phyloP scores from a whole-genome alignment of 2,888 invertebrate species.

The Cosmopolites sordidus region DNA sequence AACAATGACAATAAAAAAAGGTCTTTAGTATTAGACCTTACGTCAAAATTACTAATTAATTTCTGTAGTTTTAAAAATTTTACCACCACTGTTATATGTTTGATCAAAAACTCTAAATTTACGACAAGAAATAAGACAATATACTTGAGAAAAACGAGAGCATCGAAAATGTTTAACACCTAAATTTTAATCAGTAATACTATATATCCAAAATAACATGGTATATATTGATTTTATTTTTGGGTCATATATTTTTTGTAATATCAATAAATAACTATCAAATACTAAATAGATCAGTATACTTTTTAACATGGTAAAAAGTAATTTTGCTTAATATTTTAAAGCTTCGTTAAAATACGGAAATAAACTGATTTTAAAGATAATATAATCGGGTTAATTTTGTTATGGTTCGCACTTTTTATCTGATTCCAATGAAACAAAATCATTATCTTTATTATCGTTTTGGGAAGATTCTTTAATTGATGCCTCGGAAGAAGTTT shows the following conservation, averaged over 20 bases:
- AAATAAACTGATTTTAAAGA: too few relatives aligned
- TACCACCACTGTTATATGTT: neutral
- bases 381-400: neutral
- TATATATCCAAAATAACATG: too few relatives aligned
- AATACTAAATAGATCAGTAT: too few relatives aligned
- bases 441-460: constrained; percentile 6
- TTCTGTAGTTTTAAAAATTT: too few relatives aligned
- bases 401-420: constrained; percentile 4
- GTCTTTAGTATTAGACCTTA: too few relatives aligned
- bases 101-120: neutral
- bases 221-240: too few relatives aligned
- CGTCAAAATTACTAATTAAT: too few relatives aligned
- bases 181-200: neutral
- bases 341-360: too few relatives aligned
- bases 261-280: too few relatives aligned
- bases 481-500: constrained; percentile 36
- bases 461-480: constrained; percentile 23
- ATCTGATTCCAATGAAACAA: constrained; percentile 5
- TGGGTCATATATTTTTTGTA: too few relatives aligned
- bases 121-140: neutral
- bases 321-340: too few relatives aligned
- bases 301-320: too few relatives aligned
- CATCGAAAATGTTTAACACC: neutral
- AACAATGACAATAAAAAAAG: neutral
- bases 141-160: neutral